Conservation (phyloP, 2,888 invertebrate genomes). For the Melitaea athalia region DNA sequence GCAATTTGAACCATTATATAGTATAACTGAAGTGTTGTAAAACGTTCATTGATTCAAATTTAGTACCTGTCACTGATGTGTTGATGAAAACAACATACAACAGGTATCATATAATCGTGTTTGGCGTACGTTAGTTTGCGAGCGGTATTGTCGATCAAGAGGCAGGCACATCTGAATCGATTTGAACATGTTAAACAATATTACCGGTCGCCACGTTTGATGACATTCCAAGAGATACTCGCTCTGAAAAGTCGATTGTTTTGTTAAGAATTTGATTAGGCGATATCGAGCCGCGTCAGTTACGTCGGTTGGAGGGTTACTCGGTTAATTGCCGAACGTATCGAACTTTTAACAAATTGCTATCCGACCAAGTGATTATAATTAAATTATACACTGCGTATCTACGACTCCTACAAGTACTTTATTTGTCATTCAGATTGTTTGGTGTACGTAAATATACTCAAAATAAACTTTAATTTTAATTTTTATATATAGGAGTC, state of each 20-base stretch:
- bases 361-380: constrained; percentile 1
- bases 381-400: not conserved
- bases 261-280: constrained; percentile 27
- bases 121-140: not conserved
- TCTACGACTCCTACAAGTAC: too few relatives aligned
- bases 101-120: not conserved
- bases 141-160: not conserved
- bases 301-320: constrained; percentile 6
- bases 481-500: not conserved
- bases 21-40: too few relatives aligned
- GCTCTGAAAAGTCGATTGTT: not conserved
- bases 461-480: not conserved
- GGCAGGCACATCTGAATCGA: not conserved
- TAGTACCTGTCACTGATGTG: not conserved
- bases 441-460: not conserved
- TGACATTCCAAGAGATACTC: constrained; percentile 10
- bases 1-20: too few relatives aligned
- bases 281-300: constrained; percentile 12
- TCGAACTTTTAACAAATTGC: constrained; percentile 17
- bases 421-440: not conserved
- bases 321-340: constrained; percentile 20
- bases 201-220: constrained; percentile 1
- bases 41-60: not conserved
- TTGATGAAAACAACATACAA: not conserved
- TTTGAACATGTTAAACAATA: not conserved